Percentiles rank a stretch among this genome's conserved stretches.
Conservation (phyloP, 2,113 vertebrate genomes). For the Serinus canaria region DNA sequence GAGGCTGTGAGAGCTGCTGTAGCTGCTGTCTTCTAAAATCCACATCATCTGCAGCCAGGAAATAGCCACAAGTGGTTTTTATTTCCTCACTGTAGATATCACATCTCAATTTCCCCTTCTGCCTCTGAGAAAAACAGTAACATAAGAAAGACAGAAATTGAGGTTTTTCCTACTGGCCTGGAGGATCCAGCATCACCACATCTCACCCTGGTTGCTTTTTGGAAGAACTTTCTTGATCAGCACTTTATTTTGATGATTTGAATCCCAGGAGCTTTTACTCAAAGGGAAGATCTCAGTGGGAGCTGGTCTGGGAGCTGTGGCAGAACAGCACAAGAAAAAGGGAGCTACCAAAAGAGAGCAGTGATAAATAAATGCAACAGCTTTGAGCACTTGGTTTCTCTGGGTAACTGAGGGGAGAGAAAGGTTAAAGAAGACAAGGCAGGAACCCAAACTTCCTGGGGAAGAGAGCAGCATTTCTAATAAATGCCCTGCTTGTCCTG, state of each 20-base stretch:
- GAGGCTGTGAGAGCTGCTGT: not conserved
- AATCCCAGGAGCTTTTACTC: not conserved
- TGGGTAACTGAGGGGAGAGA: not conserved
- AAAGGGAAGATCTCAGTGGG: not conserved
- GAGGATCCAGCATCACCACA: not conserved
- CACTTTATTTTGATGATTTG: not conserved
- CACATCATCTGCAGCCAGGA: not conserved
- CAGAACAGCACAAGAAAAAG: not conserved
- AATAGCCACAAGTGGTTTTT: not conserved
- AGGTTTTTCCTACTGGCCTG: not conserved
- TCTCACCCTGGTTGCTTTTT: not conserved
- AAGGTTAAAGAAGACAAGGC: not conserved
- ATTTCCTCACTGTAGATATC: not conserved
- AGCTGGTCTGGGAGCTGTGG: not conserved
- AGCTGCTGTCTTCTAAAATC: not conserved
- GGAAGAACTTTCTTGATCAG: not conserved
- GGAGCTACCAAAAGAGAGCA: not conserved
- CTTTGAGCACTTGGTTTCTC: not conserved
- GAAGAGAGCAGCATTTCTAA: not conserved
- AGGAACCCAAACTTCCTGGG: not conserved
- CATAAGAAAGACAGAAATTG: not conserved
- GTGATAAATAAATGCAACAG: not conserved
- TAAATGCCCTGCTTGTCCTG: not conserved
- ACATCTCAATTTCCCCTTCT: not conserved
- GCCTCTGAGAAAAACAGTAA: not conserved